Percentiles rank a stretch among this genome's conserved stretches.
Evolutionary conservation across 2,113 vertebrate genomes (phyloP).

Genomic region (Canis aureus): DNA sequence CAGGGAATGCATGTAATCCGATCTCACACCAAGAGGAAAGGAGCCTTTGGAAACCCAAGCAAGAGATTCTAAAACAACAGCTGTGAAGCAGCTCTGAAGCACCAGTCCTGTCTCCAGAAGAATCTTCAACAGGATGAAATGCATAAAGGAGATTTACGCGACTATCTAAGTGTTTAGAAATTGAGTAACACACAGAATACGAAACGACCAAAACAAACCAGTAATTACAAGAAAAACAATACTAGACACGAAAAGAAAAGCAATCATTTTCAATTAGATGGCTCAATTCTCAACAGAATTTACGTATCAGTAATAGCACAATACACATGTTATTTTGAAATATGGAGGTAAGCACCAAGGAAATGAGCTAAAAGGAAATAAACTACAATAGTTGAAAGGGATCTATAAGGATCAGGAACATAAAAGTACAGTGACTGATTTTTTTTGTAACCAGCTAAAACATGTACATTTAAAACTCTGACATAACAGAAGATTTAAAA

Average conservation of each 20-base stretch:
- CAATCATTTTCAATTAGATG: neutral
- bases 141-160: neutral
- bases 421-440: neutral
- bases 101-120: neutral
- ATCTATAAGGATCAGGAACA: neutral
- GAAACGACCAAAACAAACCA: neutral
- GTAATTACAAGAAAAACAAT: neutral
- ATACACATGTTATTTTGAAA: neutral
- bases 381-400: neutral
- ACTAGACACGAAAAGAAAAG: neutral
- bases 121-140: neutral
- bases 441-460: neutral
- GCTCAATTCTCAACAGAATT: neutral
- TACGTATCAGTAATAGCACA: neutral
- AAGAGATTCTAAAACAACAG: neutral
- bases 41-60: neutral
- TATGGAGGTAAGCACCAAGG: neutral
- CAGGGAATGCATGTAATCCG: neutral
- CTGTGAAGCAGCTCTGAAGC: too few relatives aligned
- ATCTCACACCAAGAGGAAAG: neutral
- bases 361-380: neutral
- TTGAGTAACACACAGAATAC: neutral
- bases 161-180: neutral
- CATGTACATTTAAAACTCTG: neutral
- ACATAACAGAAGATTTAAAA: neutral